Conservation (phyloP, 2,888 invertebrate genomes). For the Cheilosia grossa region DNA sequence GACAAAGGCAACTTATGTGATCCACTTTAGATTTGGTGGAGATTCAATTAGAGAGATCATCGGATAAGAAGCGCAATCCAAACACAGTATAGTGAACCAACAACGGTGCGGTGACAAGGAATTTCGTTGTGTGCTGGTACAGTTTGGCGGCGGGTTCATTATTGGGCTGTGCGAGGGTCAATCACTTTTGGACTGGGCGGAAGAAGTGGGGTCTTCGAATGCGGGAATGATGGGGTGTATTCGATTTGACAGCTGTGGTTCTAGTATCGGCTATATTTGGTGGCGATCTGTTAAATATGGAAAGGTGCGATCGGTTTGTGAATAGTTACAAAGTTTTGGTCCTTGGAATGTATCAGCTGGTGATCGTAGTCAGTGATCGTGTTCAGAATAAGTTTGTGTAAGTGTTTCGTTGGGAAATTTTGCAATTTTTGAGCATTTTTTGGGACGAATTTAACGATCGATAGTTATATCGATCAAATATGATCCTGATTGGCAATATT, state of each 20-base stretch:
- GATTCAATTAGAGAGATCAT: constrained; percentile 65
- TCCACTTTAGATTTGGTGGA: constrained; percentile 68
- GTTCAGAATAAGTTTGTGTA: too few species aligned
- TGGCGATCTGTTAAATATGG: too few species aligned
- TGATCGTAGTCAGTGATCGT: too few species aligned
- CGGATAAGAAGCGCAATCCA: constrained; percentile 52
- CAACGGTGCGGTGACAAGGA: constrained; percentile 42
- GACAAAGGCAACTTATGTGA: constrained; percentile 63
- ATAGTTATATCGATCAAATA: too few species aligned
- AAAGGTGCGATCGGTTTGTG: too few species aligned
- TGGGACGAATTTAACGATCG: too few species aligned
- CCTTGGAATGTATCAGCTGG: too few species aligned
- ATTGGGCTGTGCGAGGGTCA: constrained; percentile 29
- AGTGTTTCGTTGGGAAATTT: too few species aligned
- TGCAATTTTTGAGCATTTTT: too few species aligned
- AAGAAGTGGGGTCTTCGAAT: neutral
- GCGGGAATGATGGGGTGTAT: neutral
- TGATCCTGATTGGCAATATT: too few species aligned
- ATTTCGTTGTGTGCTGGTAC: constrained; percentile 5
- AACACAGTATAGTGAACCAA: neutral
- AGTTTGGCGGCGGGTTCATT: constrained; percentile 15
- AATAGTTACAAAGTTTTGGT: too few species aligned
- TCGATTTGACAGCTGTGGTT: neutral
- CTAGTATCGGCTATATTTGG: too few species aligned
- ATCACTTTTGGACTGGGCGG: constrained; percentile 16